phyloP scores from a whole-genome alignment of 2,113 vertebrate species.

The Chionomys nivalis region DNA sequence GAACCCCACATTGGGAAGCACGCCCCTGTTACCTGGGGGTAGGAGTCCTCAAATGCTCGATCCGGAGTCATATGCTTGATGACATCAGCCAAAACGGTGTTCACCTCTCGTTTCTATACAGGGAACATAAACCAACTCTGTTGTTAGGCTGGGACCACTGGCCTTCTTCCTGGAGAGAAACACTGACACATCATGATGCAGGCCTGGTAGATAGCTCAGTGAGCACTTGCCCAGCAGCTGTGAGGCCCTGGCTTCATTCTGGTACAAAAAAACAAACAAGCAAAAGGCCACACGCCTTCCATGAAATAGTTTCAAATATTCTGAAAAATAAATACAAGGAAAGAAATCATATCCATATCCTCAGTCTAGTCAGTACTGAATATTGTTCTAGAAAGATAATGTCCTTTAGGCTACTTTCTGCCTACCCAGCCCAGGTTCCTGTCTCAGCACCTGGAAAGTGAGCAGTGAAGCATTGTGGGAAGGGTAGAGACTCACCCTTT shows the following conservation, averaged over 20 bases:
- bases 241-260: not conserved
- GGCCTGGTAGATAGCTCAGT: not conserved
- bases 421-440: not conserved
- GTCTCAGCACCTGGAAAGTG: fast-evolving
- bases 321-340: not conserved
- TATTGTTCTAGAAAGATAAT: not conserved
- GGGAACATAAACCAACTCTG: not conserved
- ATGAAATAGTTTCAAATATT: not conserved
- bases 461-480: not conserved
- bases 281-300: not conserved
- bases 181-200: not conserved
- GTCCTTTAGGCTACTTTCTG: fast-evolving
- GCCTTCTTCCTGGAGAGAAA: not conserved
- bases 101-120: slow-evolving; percentile 94
- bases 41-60: slow-evolving; percentile 96
- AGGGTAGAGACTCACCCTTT: not conserved
- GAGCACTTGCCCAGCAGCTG: not conserved
- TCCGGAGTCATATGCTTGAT: slow-evolving; percentile 99
- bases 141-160: not conserved
- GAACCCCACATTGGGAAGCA: not conserved
- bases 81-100: slow-evolving; percentile 95
- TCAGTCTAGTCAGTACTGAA: not conserved
- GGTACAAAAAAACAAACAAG: not conserved
- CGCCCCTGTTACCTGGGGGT: slow-evolving; percentile 90
- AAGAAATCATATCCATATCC: not conserved